Conservation (phyloP, 2,888 invertebrate species). For the Escarpia spicata region DNA sequence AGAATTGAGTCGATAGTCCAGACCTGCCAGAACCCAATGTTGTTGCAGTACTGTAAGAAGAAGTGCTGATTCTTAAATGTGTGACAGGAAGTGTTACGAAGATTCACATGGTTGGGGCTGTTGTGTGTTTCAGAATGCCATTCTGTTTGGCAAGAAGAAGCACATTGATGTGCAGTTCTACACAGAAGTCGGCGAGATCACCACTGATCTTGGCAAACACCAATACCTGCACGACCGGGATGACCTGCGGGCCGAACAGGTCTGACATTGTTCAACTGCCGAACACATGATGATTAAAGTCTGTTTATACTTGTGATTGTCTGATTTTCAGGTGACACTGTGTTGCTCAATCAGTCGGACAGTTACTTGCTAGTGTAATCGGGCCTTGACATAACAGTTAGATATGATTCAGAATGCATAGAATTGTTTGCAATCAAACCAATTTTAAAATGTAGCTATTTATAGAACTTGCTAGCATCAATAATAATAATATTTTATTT, state of each 20-base stretch:
- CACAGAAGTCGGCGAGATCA: conserved; percentile 99
- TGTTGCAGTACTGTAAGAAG: too few species aligned
- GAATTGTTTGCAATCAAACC: too few species aligned
- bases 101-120: background rate
- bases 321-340: background rate
- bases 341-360: background rate
- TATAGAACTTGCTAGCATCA: too few species aligned
- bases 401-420: too few species aligned
- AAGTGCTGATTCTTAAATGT: too few species aligned
- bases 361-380: background rate
- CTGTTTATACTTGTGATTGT: background rate
- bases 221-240: conserved; percentile 99
- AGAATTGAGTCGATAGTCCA: too few species aligned
- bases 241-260: conserved; percentile 96
- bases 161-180: conserved; percentile 99
- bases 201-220: conserved; percentile 98
- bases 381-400: background rate
- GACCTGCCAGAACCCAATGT: too few species aligned
- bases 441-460: too few species aligned
- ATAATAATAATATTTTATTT: too few species aligned
- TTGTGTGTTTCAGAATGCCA: conserved; percentile 78
- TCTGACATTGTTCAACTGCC: conserved; percentile 37
- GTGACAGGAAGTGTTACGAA: too few species aligned
- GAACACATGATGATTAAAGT: background rate
- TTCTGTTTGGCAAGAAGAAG: conserved; percentile 99